A percentile compares a stretch with the other conserved stretches of the same genome.
These are phyloP conservation scores for Lissocephala sabroskyi DNA, from an alignment of 2,888 invertebrate species.

Conservation along the genomic window DNA sequence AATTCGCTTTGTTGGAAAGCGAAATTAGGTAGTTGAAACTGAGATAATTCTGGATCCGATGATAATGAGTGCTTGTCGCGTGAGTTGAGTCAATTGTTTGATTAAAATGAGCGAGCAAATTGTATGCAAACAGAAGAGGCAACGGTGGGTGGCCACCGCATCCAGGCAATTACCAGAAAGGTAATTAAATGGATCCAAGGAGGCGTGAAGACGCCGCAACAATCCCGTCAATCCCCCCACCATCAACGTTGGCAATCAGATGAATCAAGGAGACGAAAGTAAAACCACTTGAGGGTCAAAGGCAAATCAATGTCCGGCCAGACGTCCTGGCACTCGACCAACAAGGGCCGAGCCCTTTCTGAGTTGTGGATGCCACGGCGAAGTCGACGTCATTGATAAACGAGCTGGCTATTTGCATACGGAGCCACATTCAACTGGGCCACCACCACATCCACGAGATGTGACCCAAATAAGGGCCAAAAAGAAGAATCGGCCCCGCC, in stretches of 20 bases:
- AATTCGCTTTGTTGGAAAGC: too few species aligned
- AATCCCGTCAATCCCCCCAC: neutral
- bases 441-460: too few species aligned
- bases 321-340: conserved; percentile 26
- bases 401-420: conserved; percentile 39
- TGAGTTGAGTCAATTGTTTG: conserved; percentile 38
- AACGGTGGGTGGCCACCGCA: conserved; percentile 2
- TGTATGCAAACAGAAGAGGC: conserved; percentile 40
- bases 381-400: conserved; percentile 50
- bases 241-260: neutral
- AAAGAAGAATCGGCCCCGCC: too few species aligned
- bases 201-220: conserved; percentile 14
- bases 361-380: conserved; percentile 22
- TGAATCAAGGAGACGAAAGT: conserved; percentile 6
- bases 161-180: conserved; percentile 32
- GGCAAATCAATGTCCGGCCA: conserved; percentile 46
- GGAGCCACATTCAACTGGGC: neutral
- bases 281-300: conserved; percentile 1
- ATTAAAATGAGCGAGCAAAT: conserved; percentile 18
- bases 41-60: too few species aligned
- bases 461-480: too few species aligned
- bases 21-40: too few species aligned
- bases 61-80: too few species aligned
- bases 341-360: neutral
- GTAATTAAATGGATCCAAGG: conserved; percentile 42